Evolutionary conservation across 1,140 invertebrate genomes (phyloP).

Genomic region (Aphaenogaster rudis): DNA sequence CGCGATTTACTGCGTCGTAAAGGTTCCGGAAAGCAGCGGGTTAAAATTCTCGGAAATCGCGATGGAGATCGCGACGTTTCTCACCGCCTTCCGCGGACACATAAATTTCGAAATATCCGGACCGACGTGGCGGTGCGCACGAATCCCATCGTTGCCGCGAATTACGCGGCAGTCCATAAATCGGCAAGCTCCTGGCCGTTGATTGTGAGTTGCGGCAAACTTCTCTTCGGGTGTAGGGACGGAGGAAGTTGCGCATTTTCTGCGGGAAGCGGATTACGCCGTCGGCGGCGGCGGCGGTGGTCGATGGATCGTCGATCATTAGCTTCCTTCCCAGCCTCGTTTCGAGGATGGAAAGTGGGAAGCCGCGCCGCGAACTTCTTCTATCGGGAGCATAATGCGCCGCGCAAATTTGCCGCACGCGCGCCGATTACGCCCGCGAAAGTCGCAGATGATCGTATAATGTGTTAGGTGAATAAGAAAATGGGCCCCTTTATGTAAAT

Average conservation of each 20-base stretch:
- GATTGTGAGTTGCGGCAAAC: slow-evolving; percentile 26
- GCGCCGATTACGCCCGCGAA: slow-evolving; percentile 40
- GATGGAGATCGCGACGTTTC: slow-evolving; percentile 23
- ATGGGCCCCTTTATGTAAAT: slow-evolving; percentile 16
- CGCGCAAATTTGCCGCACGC: slow-evolving; percentile 55
- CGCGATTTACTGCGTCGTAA: slow-evolving; percentile 49
- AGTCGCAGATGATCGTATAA: slow-evolving; percentile 43
- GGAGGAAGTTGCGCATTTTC: slow-evolving; percentile 59
- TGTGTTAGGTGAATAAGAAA: slow-evolving; percentile 2
- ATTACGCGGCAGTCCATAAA: slow-evolving; percentile 29
- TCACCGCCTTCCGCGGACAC: neutral
- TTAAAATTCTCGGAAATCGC: slow-evolving; percentile 29
- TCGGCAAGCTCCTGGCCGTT: neutral
- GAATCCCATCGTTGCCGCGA: slow-evolving; percentile 27
- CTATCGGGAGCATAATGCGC: slow-evolving; percentile 49
- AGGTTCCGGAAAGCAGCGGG: slow-evolving; percentile 20
- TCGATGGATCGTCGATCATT: slow-evolving; percentile 44
- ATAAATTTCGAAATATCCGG: slow-evolving; percentile 56
- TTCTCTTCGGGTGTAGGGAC: neutral
- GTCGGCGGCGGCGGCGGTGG: slow-evolving; percentile 1
- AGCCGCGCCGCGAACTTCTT: slow-evolving; percentile 43
- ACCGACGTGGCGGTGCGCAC: neutral
- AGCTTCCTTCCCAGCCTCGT: slow-evolving; percentile 50
- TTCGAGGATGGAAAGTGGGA: slow-evolving; percentile 69
- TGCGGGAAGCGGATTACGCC: slow-evolving; percentile 54